phyloP scores from a whole-genome alignment of 2,113 vertebrate genomes.

The Anhinga anhinga region DNA sequence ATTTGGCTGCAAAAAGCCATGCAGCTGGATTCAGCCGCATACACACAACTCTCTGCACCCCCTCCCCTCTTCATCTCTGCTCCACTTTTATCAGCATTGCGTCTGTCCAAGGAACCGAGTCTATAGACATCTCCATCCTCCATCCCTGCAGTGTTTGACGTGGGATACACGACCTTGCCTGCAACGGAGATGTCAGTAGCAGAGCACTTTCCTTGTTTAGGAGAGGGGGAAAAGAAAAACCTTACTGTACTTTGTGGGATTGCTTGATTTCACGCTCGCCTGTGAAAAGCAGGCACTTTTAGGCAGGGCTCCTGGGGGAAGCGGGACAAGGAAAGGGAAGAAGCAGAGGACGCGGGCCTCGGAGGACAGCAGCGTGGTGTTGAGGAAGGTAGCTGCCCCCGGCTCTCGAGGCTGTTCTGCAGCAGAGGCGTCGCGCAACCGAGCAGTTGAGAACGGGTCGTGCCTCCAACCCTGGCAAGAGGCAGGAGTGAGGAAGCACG shows the following conservation, averaged over 20 bases:
- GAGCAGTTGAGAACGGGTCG: not conserved
- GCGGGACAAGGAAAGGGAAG: not conserved
- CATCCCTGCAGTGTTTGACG: not conserved
- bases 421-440: not conserved
- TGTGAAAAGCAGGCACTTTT: not conserved
- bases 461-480: not conserved
- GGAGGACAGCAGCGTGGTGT: not conserved
- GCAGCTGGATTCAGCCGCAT: not conserved
- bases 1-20: not conserved
- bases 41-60: not conserved
- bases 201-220: not conserved
- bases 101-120: not conserved
- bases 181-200: not conserved
- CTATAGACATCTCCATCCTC: not conserved
- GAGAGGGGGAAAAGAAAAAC: not conserved
- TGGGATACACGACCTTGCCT: slow-evolving; percentile 29
- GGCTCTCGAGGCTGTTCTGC: not conserved
- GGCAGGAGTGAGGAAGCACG: not conserved
- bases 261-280: not conserved
- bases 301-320: slow-evolving; percentile 10
- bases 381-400: not conserved
- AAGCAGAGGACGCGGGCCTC: not conserved
- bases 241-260: not conserved
- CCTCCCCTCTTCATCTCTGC: slow-evolving; percentile 10
- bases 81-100: slow-evolving; percentile 41